Base-by-base conservation (phyloP, 2,113 vertebrate species). In the Laticauda colubrina region DNA sequence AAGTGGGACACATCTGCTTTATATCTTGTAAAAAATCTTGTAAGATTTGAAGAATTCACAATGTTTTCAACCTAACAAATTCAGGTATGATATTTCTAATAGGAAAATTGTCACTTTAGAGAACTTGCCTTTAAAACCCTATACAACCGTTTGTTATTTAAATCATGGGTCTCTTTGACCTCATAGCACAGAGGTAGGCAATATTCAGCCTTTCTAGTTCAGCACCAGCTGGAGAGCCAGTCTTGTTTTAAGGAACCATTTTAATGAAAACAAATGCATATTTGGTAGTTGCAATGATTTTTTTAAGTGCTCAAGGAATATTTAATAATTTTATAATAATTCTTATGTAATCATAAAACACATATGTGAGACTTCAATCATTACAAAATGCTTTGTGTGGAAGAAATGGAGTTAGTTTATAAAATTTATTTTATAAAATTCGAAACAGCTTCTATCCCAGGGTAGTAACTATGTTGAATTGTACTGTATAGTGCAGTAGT, bases 61-160 rank as follows among this genome's bases (percentile, higher is more conserved):
- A 96, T 97, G 96, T 92, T 95, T 93, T 87, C 95, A 90, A 92
- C 95, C 89, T 96, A 96, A 91, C 69, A 93, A 95, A 85, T 96
- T 95, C 94, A 96, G 96, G 96, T 97, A 96, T 2, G 12, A 90
- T 1, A 0, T 24, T 88, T 51, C 29, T 81, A n/a, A 85, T 43
- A 85, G 26, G 29, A 55, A 54, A 45, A 24, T 14, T 91, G 34
- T 53, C 15, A 34, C 59, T 64, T 85, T 23, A 53, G 45, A 87
- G 21, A 91, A 21, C 43, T 45, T 75, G 56, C n/a, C 10, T 54
- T 59, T 26, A 90, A 57, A 90, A 48, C 11, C 39, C 85, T 24
- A 3, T 85, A 48, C 48, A 39, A n/a, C 29, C 21, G 24, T 53
- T 26, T 10, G 18, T 56, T 29, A 5, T 24, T 45, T 23, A 34